A percentile compares a stretch with the other conserved stretches of the same genome.
These are phyloP conservation scores for Eumerus sabulonum DNA, from an alignment of 2,888 invertebrate genomes.

Conservation along the genomic window DNA sequence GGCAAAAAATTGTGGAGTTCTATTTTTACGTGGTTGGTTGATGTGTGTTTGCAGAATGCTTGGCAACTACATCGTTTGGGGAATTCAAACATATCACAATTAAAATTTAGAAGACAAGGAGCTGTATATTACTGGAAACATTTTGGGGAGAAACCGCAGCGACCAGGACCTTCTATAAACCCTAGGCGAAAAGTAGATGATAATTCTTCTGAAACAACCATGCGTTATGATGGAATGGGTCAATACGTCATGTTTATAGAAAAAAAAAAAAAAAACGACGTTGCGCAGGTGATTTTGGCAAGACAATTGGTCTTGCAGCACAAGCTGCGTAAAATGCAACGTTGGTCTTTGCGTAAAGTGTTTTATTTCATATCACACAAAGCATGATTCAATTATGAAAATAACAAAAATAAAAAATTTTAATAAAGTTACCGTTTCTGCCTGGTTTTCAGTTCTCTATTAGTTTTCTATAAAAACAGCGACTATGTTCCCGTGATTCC, in stretches of 20 bases:
- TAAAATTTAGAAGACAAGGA: constrained; percentile 1
- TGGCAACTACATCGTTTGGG: constrained; percentile 17
- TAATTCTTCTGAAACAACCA: not conserved
- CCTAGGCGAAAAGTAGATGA: constrained; percentile 7
- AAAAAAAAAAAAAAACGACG: not conserved
- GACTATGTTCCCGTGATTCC: too few species aligned
- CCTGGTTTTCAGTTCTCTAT: too few species aligned
- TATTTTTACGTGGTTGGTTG: constrained; percentile 17
- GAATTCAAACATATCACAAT: not conserved
- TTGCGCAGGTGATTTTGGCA: constrained; percentile 5
- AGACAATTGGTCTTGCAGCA: not conserved
- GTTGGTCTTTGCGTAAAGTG: constrained; percentile 8
- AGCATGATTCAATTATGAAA: not conserved
- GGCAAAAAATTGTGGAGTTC: constrained; percentile 69
- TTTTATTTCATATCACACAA: constrained; percentile 1
- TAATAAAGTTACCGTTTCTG: too few species aligned
- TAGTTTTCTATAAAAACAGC: too few species aligned
- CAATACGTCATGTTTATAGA: not conserved
- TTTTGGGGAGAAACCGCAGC: constrained; percentile 6
- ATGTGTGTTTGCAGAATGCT: constrained; percentile 19
- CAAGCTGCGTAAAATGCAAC: constrained; percentile 1
- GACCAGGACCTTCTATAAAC: too few species aligned
- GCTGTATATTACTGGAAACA: constrained; percentile 4
- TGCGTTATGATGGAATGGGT: constrained; percentile 3
- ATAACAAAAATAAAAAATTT: not conserved